A percentile compares a stretch with the other conserved stretches of the same genome.
Conservation (phyloP, 2,113 vertebrate genomes). For the Antennarius striatus region DNA sequence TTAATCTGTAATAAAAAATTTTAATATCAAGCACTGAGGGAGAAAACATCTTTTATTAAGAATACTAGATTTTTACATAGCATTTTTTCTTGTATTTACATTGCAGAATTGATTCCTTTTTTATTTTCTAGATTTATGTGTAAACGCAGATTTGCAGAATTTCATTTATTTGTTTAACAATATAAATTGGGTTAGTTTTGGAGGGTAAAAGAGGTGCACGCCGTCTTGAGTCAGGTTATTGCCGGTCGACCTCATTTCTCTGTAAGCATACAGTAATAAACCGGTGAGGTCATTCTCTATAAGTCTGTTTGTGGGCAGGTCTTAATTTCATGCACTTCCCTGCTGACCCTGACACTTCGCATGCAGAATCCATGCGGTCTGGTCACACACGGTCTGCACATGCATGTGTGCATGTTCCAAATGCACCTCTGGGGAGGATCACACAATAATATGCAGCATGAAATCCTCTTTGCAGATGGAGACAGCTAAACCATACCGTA, state of each 20-base stretch:
- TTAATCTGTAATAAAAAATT: no score
- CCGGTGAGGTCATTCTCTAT: not conserved
- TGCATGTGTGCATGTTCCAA: conserved; percentile 4
- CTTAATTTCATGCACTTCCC: conserved; percentile 1
- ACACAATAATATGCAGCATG: conserved; percentile 1
- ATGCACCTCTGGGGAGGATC: conserved; percentile 20
- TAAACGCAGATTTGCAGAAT: no score
- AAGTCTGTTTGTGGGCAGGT: not conserved
- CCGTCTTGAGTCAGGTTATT: not conserved
- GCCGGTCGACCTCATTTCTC: not conserved
- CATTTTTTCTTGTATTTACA: no score
- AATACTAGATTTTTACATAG: no score
- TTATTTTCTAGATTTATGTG: no score
- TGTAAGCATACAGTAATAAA: not conserved
- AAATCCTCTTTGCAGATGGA: conserved; percentile 52
- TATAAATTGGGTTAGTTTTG: not conserved
- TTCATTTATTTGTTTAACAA: not conserved
- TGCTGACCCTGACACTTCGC: conserved; percentile 4
- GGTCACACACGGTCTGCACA: not conserved
- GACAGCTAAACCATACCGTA: conserved; percentile 7
- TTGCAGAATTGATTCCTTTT: no score
- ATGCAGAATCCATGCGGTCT: not conserved
- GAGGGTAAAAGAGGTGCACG: not conserved
- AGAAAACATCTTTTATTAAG: no score
- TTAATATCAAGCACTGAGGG: no score